Base-by-base conservation (phyloP, 2,888 invertebrate genomes). In the Anaspis maculata region DNA sequence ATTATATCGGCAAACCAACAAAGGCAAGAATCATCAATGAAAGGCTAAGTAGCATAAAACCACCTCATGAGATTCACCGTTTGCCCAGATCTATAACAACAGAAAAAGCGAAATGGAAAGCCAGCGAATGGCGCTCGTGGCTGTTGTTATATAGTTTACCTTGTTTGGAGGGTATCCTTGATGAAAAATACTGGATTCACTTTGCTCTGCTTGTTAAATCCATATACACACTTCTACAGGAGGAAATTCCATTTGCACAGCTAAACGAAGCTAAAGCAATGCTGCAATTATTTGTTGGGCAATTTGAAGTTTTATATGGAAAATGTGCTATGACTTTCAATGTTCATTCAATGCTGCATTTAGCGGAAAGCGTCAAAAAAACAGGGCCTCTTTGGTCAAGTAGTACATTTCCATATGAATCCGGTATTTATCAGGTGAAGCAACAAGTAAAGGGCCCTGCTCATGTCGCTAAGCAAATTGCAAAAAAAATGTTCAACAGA, bases 71-170 rank as follows among this genome's bases (percentile, higher is more conserved):
- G 12, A 24, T 24, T 24, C 24, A 24, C 10, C 24, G 24, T 4
- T 10, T 24, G 9, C 24, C 24, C 4, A 5, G 24, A 24, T 24
- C 24, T 24, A 7, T 24, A 11, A 11, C 10, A 24, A 24, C 24
- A 10, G 24, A 10, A 9, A 24, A 24, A 10, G 24, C 24, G 7
- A 24, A 24, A 10, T 24, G 24, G 24, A 24, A 24, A 24, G 24
- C 24, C 4, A 5, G 6, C 4, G 24, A 24, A 11, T 24, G 24
- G 24, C 9, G 12, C 5, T 24, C 24, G 5, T 24, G 24, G 24
- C 24, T 24, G 5, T 11, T 24, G 11, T 24, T 10, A 7, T 24
- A 24, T 10, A 24, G 24, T 10, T 11, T 24, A 10, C 24, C 24
- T 9, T 24, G 24, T 10, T 10, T 24, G 11, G 24, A 10, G 10